Evolutionary conservation across 2,797 vertebrate species (phyloP).

Genomic region (Tadarida brasiliensis): DNA sequence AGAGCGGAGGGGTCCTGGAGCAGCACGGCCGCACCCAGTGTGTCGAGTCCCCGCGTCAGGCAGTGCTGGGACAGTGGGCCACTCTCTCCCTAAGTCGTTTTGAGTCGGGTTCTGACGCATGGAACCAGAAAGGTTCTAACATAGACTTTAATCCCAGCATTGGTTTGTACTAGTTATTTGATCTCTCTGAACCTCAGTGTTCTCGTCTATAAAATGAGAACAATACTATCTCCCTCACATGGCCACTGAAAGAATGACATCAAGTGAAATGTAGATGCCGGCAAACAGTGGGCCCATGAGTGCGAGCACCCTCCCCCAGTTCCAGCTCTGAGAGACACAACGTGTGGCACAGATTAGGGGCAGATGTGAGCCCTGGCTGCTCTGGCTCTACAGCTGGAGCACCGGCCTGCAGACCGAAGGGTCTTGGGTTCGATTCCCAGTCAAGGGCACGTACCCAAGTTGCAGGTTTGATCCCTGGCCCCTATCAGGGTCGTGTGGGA

Average conservation of each 20-base stretch:
- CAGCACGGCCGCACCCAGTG: neutral
- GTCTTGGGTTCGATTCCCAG: too few species aligned
- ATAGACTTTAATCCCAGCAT: rapidly evolving
- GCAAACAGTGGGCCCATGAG: neutral
- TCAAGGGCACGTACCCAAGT: too few species aligned
- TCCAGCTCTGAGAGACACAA: constrained; percentile 25
- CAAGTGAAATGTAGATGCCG: neutral
- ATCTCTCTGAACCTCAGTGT: neutral
- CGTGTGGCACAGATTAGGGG: constrained; percentile 7
- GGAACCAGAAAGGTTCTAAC: neutral
- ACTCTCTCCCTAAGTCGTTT: neutral
- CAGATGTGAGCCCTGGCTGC: neutral
- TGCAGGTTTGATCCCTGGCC: too few species aligned
- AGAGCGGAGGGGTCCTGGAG: neutral
- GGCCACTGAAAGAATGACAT: neutral
- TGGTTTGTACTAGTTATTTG: neutral
- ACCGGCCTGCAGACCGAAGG: too few species aligned
- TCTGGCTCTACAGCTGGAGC: too few species aligned
- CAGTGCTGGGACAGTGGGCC: neutral
- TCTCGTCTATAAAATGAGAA: neutral
- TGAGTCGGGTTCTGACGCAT: neutral
- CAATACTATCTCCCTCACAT: neutral
- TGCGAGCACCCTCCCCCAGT: neutral
- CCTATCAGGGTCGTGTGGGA: too few species aligned
- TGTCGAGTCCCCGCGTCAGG: neutral